A percentile compares a stretch with the other conserved stretches of the same genome.
phyloP scores from a whole-genome alignment of 2,113 vertebrate genomes.

The Saguinus midas region DNA sequence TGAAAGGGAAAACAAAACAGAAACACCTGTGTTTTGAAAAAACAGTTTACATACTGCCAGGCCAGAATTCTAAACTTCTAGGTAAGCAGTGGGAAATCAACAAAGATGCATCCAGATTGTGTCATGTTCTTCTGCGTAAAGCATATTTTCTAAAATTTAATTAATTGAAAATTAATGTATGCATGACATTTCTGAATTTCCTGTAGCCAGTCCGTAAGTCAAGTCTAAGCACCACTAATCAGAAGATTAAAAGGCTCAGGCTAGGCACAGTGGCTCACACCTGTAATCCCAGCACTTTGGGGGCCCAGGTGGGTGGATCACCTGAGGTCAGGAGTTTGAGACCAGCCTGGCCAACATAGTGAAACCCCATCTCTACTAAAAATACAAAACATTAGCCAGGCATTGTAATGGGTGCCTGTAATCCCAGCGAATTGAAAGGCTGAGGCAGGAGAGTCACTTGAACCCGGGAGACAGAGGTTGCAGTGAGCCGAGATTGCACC shows the following conservation, averaged over 20 bases:
- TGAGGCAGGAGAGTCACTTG: too few species aligned
- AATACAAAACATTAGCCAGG: too few species aligned
- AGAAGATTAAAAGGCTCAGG: conserved; percentile 67
- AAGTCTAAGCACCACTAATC: conserved; percentile 55
- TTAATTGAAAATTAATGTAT: conserved; percentile 70
- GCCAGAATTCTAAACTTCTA: neutral
- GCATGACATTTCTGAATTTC: conserved; percentile 64
- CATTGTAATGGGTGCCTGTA: too few species aligned
- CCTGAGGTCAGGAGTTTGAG: too few species aligned
- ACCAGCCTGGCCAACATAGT: too few species aligned
- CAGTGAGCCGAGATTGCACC: too few species aligned
- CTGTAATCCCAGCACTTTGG: too few species aligned
- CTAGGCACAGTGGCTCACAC: too few species aligned
- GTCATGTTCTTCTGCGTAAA: neutral
- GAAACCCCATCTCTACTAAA: too few species aligned
- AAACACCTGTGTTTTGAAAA: neutral
- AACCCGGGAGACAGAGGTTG: too few species aligned
- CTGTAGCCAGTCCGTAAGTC: conserved; percentile 57
- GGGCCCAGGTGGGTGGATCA: too few species aligned
- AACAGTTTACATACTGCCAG: neutral
- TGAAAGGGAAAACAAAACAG: neutral
- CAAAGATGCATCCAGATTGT: neutral
- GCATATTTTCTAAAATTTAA: conserved; percentile 56
- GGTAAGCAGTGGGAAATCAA: neutral
- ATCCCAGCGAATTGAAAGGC: too few species aligned